Evolutionary conservation across 2,113 vertebrate species (phyloP).

Genomic region (Pteronura brasiliensis): DNA sequence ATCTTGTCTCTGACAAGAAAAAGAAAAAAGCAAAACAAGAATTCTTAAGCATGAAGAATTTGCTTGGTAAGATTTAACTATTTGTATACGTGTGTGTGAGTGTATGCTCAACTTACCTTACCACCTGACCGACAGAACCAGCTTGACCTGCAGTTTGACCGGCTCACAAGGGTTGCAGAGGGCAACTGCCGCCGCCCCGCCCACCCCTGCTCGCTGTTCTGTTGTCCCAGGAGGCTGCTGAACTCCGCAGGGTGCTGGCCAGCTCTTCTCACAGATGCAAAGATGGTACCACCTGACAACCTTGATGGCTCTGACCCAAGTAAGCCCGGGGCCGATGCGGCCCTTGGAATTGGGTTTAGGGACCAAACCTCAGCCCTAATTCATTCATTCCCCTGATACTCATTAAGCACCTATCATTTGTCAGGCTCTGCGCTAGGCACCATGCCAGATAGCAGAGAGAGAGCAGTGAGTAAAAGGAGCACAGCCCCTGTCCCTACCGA

Average conservation of each 20-base stretch:
- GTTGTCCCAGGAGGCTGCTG: background rate
- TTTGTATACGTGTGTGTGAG: conserved; percentile 9
- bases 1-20: conserved; percentile 62
- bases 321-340: background rate
- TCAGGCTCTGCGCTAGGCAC: background rate
- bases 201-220: background rate
- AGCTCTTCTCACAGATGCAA: background rate
- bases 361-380: background rate
- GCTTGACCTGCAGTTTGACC: background rate
- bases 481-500: background rate
- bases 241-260: fast-evolving
- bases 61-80: background rate
- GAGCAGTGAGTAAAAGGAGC: background rate
- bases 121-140: background rate
- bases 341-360: background rate
- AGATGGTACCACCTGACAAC: background rate
- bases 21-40: conserved; percentile 18
- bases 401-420: background rate
- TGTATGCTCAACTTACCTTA: background rate
- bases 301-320: background rate
- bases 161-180: background rate
- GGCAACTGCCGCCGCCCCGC: background rate
- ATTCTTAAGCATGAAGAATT: conserved; percentile 36
- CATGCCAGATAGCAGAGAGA: background rate
- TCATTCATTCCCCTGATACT: background rate